phyloP scores from a whole-genome alignment of 1,140 invertebrate species.

The Trichogramma pretiosum region DNA sequence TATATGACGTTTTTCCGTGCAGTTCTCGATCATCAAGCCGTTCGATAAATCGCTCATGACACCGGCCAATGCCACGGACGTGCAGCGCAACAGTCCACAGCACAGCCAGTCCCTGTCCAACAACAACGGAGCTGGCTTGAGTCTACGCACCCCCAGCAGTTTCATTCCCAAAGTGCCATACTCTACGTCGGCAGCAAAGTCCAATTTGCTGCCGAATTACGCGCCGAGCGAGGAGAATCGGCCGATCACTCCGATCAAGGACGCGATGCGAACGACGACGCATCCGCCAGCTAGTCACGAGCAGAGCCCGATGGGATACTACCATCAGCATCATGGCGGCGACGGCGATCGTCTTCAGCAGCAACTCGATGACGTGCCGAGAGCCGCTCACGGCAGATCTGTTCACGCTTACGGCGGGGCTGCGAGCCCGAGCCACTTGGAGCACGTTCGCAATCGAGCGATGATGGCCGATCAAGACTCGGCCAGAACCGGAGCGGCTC shows the following conservation, averaged over 20 bases:
- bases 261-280: too few species aligned
- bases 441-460: too few species aligned
- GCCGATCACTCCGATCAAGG: not conserved
- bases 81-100: conserved; percentile 29
- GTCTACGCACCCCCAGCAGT: conserved; percentile 40
- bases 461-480: too few species aligned
- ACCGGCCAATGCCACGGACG: conserved; percentile 34
- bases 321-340: too few species aligned
- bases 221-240: not conserved
- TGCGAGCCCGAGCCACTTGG: too few species aligned
- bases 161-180: conserved; percentile 30
- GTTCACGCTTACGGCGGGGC: too few species aligned
- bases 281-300: too few species aligned
- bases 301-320: too few species aligned
- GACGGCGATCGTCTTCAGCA: too few species aligned
- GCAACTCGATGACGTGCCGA: too few species aligned
- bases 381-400: too few species aligned
- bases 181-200: not conserved
- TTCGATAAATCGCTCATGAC: conserved; percentile 31
- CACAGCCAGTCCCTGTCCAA: conserved; percentile 21
- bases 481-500: too few species aligned
- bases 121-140: conserved; percentile 16
- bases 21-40: conserved; percentile 32
- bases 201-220: not conserved
- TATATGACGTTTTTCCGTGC: conserved; percentile 3